These are phyloP conservation scores for Etia nguti DNA, from an alignment of 2,113 vertebrate species.

Conservation along the genomic window DNA sequence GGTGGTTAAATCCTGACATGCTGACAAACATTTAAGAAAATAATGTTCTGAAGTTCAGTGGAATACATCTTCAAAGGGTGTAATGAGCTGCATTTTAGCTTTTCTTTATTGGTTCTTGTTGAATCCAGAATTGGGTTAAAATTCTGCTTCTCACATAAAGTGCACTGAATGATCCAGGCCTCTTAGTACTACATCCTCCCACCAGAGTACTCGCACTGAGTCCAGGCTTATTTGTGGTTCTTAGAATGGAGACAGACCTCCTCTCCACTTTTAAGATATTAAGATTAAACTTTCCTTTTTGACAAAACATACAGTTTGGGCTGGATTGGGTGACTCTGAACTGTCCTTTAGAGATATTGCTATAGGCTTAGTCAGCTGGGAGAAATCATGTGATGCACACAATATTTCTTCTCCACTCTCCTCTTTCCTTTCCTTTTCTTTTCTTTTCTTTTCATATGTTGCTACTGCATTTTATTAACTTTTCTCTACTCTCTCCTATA, in stretches of 20 bases:
- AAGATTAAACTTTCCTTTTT: neutral
- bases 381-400: neutral
- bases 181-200: neutral
- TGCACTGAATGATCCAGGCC: neutral
- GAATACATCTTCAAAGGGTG: neutral
- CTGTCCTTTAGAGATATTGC: neutral
- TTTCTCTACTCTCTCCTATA: neutral
- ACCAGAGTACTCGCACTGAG: neutral
- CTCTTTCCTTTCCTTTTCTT: neutral
- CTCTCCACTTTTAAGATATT: neutral
- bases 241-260: neutral
- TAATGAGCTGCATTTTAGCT: neutral
- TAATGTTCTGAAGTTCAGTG: neutral
- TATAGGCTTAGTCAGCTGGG: neutral
- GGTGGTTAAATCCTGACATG: neutral
- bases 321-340: neutral
- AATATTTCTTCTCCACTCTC: neutral
- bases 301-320: neutral
- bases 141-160: neutral
- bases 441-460: neutral
- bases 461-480: neutral
- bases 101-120: neutral
- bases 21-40: neutral
- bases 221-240: neutral
- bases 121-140: neutral